These are phyloP conservation scores for Microctonus aethiopoides DNA, from an alignment of 2,888 invertebrate genomes.

Conservation along the genomic window DNA sequence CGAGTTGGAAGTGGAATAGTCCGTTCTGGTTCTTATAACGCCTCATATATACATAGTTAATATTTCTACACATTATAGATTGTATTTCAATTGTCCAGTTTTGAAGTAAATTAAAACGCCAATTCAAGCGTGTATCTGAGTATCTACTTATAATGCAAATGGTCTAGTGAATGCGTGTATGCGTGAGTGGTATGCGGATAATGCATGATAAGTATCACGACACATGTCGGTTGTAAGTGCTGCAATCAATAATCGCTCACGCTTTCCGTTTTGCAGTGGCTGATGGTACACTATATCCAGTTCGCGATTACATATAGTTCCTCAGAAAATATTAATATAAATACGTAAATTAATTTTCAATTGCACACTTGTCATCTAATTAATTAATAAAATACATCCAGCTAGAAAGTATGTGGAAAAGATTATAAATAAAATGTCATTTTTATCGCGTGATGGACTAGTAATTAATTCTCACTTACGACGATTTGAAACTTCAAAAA, in stretches of 20 bases:
- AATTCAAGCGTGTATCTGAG: neutral
- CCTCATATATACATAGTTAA: neutral
- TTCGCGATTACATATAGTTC: neutral
- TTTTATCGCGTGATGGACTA: too few relatives aligned
- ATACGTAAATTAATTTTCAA: neutral
- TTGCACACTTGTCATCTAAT: neutral
- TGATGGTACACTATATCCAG: neutral
- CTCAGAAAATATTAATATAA: neutral
- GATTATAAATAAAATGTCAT: too few relatives aligned
- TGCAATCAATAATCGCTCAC: conserved; percentile 57
- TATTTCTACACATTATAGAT: too few relatives aligned
- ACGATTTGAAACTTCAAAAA: too few relatives aligned
- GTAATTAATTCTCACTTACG: too few relatives aligned
- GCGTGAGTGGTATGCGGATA: conserved; percentile 51
- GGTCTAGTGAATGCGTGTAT: neutral
- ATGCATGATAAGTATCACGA: conserved; percentile 61
- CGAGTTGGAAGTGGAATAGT: too few relatives aligned
- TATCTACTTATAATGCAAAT: neutral
- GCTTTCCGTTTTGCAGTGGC: conserved; percentile 30
- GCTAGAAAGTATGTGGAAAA: too few relatives aligned
- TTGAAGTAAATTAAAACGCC: neutral
- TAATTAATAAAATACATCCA: too few relatives aligned
- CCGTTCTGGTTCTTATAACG: too few relatives aligned
- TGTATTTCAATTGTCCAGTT: neutral
- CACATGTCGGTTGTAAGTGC: conserved; percentile 61